Conservation (phyloP, 64 coral and sea anemone species). For the Stichodactyla mertensii region DNA sequence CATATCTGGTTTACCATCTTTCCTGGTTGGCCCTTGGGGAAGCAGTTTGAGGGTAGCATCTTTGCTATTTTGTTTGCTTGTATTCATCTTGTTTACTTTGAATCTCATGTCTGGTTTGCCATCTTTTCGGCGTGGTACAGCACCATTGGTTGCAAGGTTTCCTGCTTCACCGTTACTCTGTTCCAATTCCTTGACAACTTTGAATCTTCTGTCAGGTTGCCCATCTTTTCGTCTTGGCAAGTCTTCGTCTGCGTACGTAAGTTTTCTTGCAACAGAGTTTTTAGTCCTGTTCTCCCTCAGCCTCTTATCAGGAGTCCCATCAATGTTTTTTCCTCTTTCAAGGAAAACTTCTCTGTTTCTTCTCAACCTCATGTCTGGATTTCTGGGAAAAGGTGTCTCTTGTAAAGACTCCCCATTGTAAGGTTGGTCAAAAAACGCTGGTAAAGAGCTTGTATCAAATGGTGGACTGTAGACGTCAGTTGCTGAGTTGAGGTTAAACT, state of each 20-base stretch:
- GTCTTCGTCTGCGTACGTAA: not conserved
- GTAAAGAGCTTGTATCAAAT: not conserved
- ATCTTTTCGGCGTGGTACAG: slow-evolving; percentile 17
- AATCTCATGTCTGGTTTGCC: slow-evolving; percentile 33
- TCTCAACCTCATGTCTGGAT: slow-evolving; percentile 29
- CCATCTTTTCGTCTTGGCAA: slow-evolving; percentile 28
- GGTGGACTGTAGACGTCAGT: not conserved
- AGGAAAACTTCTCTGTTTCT: slow-evolving; percentile 6
- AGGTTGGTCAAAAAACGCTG: not conserved
- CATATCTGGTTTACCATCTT: slow-evolving; percentile 25
- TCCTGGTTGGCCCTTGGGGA: slow-evolving; percentile 5
- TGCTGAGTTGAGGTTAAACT: not conserved
- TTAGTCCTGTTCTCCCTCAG: slow-evolving; percentile 2
- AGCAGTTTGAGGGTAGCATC: not conserved
- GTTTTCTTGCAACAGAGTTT: not conserved
- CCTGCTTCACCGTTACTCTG: not conserved
- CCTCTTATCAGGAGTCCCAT: slow-evolving; percentile 20
- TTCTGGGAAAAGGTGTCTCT: not conserved
- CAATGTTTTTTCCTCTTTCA: slow-evolving; percentile 6
- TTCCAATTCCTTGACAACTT: not conserved
- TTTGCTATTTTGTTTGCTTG: not conserved
- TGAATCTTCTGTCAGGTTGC: slow-evolving; percentile 13
- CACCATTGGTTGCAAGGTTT: not conserved
- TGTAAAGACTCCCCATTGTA: not conserved
- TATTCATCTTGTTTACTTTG: slow-evolving; percentile 17